phyloP scores from a whole-genome alignment of 2,888 invertebrate species.

The Heliconius sara region DNA sequence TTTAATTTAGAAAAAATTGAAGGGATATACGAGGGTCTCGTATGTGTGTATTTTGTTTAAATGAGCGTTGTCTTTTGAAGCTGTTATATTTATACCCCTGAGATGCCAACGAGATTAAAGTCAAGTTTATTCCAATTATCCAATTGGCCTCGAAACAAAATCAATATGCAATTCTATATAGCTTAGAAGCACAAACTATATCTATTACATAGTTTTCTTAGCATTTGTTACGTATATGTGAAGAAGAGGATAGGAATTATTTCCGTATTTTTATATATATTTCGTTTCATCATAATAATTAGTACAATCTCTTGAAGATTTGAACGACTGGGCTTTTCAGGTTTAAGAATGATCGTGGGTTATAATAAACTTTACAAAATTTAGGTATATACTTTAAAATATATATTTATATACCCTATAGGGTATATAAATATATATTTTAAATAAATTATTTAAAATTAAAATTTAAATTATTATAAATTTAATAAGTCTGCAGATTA shows the following conservation, averaged over 20 bases:
- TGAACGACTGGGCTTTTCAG: neutral
- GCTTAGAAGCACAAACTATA: neutral
- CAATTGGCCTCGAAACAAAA: conserved; percentile 36
- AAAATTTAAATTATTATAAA: too few species aligned
- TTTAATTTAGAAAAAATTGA: conserved; percentile 17
- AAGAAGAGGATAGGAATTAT: neutral
- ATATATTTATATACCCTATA: too few species aligned
- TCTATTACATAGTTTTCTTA: neutral
- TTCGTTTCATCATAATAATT: neutral
- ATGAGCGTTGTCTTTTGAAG: conserved; percentile 27
- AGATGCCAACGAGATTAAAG: conserved; percentile 41
- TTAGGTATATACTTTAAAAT: too few species aligned
- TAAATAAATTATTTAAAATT: too few species aligned
- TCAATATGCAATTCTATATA: neutral
- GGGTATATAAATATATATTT: too few species aligned
- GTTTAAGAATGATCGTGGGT: neutral
- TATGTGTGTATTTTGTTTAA: conserved; percentile 31
- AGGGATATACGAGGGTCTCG: neutral
- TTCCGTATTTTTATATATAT: neutral
- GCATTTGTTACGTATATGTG: neutral
- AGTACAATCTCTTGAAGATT: neutral
- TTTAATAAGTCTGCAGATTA: too few species aligned
- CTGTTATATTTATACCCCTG: conserved; percentile 44
- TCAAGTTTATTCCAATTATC: conserved; percentile 28
- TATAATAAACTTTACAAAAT: too few species aligned